Percentiles rank a stretch among this genome's conserved stretches.
Evolutionary conservation across 2,888 invertebrate species (phyloP).

Genomic region (Chloroclystis v-ata): DNA sequence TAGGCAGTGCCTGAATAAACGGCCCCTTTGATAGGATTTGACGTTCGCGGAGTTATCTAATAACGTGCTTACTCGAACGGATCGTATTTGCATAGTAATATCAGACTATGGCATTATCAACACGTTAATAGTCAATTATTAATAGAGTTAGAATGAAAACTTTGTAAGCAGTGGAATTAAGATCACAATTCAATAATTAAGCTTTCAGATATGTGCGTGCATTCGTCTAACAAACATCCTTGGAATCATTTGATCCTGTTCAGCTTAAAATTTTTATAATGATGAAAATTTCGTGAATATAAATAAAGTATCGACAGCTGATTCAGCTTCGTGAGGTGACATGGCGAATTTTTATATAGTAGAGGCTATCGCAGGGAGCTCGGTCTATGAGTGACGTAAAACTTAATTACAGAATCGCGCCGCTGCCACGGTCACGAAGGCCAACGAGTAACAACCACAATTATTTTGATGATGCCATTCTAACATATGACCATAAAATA

Average conservation of each 20-base stretch:
- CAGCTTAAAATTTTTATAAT: neutral
- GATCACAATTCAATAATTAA: too few species aligned
- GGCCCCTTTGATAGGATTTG: constrained; percentile 28
- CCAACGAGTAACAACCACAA: constrained; percentile 65
- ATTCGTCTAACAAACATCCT: too few species aligned
- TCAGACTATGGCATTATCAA: constrained; percentile 2
- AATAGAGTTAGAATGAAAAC: neutral
- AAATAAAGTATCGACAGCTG: constrained; percentile 12
- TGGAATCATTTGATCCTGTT: too few species aligned
- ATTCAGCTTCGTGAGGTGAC: constrained; percentile 43
- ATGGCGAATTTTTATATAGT: constrained; percentile 59
- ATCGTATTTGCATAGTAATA: constrained; percentile 4
- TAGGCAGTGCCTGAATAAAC: constrained; percentile 28
- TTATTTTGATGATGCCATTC: constrained; percentile 65
- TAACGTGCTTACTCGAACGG: constrained; percentile 8
- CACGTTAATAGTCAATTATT: neutral
- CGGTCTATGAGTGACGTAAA: constrained; percentile 71
- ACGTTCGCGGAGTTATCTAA: constrained; percentile 21
- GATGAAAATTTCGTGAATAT: constrained; percentile 1
- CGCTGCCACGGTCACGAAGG: constrained; percentile 63
- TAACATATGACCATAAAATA: constrained; percentile 55
- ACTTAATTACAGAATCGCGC: constrained; percentile 73
- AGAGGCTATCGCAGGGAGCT: constrained; percentile 72
- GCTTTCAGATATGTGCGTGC: too few species aligned
- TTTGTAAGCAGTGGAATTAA: neutral